A percentile compares a stretch with the other conserved stretches of the same genome.
phyloP scores from a whole-genome alignment of 2,113 vertebrate genomes.

The Podiceps cristatus region DNA sequence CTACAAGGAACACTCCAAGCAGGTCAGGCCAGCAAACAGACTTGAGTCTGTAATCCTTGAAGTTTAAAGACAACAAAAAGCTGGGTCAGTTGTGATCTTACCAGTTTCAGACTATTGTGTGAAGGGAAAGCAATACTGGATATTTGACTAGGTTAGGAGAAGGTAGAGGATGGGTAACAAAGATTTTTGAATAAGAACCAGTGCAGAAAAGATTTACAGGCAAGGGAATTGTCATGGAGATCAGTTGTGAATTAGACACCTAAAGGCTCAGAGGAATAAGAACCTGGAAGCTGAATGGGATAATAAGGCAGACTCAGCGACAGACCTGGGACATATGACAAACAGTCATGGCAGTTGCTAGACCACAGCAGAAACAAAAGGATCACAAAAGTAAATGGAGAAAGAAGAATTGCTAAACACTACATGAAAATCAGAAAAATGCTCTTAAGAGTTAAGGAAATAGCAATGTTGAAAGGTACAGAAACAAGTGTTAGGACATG shows the following conservation, averaged over 20 bases:
- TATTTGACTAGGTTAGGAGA: background rate
- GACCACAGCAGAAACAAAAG: background rate
- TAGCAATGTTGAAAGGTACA: background rate
- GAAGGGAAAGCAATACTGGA: background rate
- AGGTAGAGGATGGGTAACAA: background rate
- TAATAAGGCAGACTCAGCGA: background rate
- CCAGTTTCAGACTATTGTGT: background rate
- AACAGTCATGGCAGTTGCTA: background rate
- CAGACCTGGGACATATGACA: background rate
- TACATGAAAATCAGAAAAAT: background rate
- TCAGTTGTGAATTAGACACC: background rate
- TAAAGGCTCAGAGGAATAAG: background rate
- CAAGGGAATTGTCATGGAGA: background rate
- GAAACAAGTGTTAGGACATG: background rate
- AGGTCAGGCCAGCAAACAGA: background rate
- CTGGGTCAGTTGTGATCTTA: background rate
- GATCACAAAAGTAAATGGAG: background rate
- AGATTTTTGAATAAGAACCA: background rate
- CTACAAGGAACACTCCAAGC: background rate
- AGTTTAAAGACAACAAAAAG: background rate
- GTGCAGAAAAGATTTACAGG: background rate
- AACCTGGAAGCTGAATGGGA: background rate
- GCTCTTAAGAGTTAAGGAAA: background rate
- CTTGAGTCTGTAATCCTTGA: background rate
- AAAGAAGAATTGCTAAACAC: background rate